Conservation (phyloP, 92 coral and sea anemone genomes). For the Siderastrea siderea region DNA sequence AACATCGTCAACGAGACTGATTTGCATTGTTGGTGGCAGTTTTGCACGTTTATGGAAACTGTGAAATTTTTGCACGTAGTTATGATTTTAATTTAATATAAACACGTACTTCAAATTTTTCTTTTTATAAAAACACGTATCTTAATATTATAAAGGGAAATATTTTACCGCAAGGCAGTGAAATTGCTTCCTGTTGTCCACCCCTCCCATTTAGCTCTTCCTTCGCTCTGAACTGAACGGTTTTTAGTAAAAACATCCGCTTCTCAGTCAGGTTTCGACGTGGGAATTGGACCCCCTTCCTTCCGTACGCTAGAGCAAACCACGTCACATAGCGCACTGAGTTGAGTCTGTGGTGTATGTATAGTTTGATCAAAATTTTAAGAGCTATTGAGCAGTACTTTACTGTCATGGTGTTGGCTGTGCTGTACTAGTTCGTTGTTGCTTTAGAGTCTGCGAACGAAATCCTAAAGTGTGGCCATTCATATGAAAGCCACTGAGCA, state of each 20-base stretch:
- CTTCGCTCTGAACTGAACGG: not conserved
- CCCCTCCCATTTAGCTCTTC: not conserved
- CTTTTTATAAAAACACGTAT: not conserved
- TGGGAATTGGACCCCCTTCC: too few species aligned
- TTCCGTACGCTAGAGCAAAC: too few species aligned
- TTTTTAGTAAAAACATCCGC: not conserved
- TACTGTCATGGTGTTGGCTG: too few species aligned
- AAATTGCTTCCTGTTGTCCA: not conserved
- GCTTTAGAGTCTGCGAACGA: too few species aligned
- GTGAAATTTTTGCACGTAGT: not conserved
- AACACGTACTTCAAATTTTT: not conserved
- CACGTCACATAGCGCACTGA: too few species aligned
- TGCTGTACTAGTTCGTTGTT: too few species aligned
- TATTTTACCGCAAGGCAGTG: not conserved
- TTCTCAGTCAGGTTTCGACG: not conserved
- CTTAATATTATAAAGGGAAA: not conserved
- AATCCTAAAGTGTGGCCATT: too few species aligned
- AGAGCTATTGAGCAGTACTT: too few species aligned
- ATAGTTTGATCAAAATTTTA: too few species aligned
- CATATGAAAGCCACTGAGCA: too few species aligned
- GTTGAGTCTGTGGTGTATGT: too few species aligned
- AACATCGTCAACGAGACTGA: constrained; percentile 13
- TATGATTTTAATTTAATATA: not conserved
- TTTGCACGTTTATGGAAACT: not conserved
- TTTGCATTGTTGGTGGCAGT: not conserved